phyloP scores from a whole-genome alignment of 92 coral and sea anemone genomes.

The Actinernus sp. region DNA sequence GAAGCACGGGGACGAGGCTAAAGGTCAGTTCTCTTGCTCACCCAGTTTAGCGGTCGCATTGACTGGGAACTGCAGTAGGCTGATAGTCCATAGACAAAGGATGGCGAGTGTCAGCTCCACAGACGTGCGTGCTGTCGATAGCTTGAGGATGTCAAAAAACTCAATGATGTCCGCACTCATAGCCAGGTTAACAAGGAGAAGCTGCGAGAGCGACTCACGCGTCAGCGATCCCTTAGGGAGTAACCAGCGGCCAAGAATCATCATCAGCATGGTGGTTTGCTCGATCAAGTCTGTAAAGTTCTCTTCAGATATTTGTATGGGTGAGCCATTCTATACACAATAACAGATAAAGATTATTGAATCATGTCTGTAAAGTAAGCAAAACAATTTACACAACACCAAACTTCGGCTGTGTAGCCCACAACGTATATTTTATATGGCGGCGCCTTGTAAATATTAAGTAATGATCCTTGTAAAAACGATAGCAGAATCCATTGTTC shows the following conservation, averaged over 20 bases:
- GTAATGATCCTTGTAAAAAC: too few species aligned
- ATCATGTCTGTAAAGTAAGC: too few species aligned
- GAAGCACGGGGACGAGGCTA: constrained; percentile 5
- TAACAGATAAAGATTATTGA: too few species aligned
- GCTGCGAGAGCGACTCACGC: constrained; percentile 94
- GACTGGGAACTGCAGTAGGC: constrained; percentile 93
- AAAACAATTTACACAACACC: too few species aligned
- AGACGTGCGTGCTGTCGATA: constrained; percentile 58
- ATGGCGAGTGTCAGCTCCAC: constrained; percentile 72
- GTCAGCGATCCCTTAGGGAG: constrained; percentile 90
- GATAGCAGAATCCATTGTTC: too few species aligned
- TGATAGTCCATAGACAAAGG: constrained; percentile 91
- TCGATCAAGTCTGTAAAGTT: constrained; percentile 89
- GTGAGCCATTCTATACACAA: not conserved
- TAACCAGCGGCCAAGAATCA: constrained; percentile 97
- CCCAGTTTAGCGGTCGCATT: constrained; percentile 88
- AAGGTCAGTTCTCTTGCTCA: not conserved
- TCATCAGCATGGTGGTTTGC: constrained; percentile 88
- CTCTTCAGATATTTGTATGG: constrained; percentile 26
- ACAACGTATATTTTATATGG: too few species aligned
- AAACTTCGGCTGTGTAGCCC: too few species aligned
- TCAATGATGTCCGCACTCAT: constrained; percentile 99
- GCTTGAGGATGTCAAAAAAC: constrained; percentile 92
- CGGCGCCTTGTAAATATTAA: too few species aligned
- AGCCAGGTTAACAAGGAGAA: constrained; percentile 90